Percentiles rank a stretch among this genome's conserved stretches.
Evolutionary conservation across 2,888 invertebrate genomes (phyloP).

Genomic region (Eupithecia subumbrata): DNA sequence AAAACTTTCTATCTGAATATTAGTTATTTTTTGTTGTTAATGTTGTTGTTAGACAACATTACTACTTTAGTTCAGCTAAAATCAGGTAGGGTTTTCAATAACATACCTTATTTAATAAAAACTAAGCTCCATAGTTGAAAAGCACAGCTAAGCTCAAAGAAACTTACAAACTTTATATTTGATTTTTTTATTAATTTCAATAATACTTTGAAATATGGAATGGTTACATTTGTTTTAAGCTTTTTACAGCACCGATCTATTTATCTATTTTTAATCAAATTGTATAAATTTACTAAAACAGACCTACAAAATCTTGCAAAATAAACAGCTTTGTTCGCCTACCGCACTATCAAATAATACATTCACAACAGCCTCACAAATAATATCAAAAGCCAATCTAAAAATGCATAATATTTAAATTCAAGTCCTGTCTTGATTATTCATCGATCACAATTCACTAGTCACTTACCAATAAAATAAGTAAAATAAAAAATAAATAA

Average conservation of each 20-base stretch:
- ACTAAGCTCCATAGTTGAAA: conserved; percentile 9
- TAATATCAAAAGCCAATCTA: conserved; percentile 19
- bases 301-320: conserved; percentile 22
- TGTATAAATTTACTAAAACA: not conserved
- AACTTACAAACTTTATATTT: not conserved
- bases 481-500: conserved; percentile 39
- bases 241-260: conserved; percentile 22
- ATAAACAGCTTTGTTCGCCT: conserved; percentile 26
- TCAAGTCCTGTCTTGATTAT: conserved; percentile 31
- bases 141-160: conserved; percentile 15
- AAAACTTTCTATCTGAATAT: too few relatives aligned
- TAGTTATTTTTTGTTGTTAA: too few relatives aligned
- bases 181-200: conserved; percentile 3
- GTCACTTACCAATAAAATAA: conserved; percentile 31
- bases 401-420: conserved; percentile 4
- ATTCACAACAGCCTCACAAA: conserved; percentile 9
- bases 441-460: conserved; percentile 19
- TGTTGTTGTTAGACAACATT: conserved; percentile 11
- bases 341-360: conserved; percentile 16
- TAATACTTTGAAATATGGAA: conserved; percentile 12
- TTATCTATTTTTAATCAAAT: not conserved
- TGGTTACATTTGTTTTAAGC: conserved; percentile 11
- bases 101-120: not conserved
- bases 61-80: not conserved
- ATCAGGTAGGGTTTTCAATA: not conserved